These are phyloP conservation scores for Crossaster papposus DNA, from an alignment of 53 echinoderm and acorn worm genomes.

Conservation along the genomic window DNA sequence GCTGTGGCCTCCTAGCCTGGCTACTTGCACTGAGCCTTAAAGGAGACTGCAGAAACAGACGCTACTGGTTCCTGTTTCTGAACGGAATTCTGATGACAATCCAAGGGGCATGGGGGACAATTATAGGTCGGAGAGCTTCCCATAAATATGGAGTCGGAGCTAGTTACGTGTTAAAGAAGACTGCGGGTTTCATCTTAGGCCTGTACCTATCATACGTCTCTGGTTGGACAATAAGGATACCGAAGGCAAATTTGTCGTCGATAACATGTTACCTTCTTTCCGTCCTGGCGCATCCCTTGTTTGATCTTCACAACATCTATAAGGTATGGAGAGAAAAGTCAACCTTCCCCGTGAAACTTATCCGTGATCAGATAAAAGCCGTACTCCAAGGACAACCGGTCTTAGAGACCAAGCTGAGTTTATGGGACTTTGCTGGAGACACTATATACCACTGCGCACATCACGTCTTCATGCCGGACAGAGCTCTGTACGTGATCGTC, in stretches of 20 bases:
- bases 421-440: conserved; percentile 64
- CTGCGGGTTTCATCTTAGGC: conserved; percentile 1
- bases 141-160: neutral
- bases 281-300: neutral
- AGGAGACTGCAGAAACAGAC: neutral
- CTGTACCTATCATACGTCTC: conserved; percentile 12
- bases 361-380: conserved; percentile 35
- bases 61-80: conserved; percentile 4
- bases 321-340: conserved; percentile 8
- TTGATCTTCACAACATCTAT: conserved; percentile 35
- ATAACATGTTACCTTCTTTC: conserved; percentile 13
- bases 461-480: conserved; percentile 13
- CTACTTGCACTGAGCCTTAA: neutral
- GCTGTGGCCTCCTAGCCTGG: neutral
- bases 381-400: conserved; percentile 19
- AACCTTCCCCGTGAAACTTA: conserved; percentile 23
- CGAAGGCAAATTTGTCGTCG: neutral
- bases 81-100: neutral
- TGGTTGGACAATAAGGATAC: conserved; percentile 27
- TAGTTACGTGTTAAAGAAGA: conserved; percentile 15
- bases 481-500: conserved; percentile 48
- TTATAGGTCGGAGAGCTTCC: neutral
- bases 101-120: neutral
- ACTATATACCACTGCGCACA: conserved; percentile 16
- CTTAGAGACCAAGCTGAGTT: conserved; percentile 46